Evolutionary conservation across 1,140 invertebrate species (phyloP), one percentile per base, ranked within the genome.

Genomic region (Mizuhopecten yessoensis): DNA sequence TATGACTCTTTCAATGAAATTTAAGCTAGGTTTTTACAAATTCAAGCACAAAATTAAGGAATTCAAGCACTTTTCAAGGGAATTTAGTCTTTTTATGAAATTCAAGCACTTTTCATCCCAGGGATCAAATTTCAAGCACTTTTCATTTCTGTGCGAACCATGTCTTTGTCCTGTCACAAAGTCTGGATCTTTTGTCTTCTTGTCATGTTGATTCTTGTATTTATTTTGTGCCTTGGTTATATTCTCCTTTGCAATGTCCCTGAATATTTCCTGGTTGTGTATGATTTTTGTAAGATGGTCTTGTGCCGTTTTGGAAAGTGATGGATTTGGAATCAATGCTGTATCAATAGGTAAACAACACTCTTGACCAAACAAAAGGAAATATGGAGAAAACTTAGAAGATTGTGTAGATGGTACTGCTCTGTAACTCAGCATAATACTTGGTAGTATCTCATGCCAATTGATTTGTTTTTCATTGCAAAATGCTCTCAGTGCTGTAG

Each of bases 331-430:
- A 10, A 89, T 87, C 17, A 93, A 33, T 49, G 87, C 39, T 34
- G 45, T 88, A 45, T 92, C 92, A 86, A 92, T 49, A 13, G 91
- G 91, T n/a, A 91, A n/a, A 10, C 34, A 86, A 86, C 89, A 89
- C 87, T 93, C 89, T 34, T 57, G 42, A 39, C n/a, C 34, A 29
- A 42, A 87, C 86, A 33, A 75, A 49, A 87, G 42, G 86, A 88
- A 57, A 36, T 49, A 34, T 23, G 45, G 57, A 29, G 57, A 36
- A 3, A 45, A 29, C 39, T 57, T 11, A 29, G 34, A 45, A n/a
- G 57, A 23, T 42, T 33, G 34, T 5, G 34, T 29, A 29, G 34
- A 39, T 87, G 39, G 34, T 45, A 15, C 7, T 23, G 20, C 23
- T 39, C 20, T 34, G n/a, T n/a, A 45, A 13, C 3, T 39, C 29